A percentile compares a stretch with the other conserved stretches of the same genome.
Conservation (phyloP, 2,797 vertebrate genomes). For the Steatocranus sp. region DNA sequence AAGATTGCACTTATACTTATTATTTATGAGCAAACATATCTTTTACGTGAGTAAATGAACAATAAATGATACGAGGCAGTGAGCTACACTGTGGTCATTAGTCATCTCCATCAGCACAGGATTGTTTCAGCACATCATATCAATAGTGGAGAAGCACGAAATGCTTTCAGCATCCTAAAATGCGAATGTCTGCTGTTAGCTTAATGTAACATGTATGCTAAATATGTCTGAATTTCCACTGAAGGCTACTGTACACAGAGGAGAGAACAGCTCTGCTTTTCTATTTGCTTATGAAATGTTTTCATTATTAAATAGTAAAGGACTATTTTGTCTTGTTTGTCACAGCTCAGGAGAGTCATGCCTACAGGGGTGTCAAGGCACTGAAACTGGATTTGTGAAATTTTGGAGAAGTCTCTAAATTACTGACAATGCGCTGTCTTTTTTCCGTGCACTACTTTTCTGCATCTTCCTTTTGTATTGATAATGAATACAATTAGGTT, state of each 20-base stretch:
- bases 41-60: not conserved
- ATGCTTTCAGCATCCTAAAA: not conserved
- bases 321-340: not conserved
- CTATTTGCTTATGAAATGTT: not conserved
- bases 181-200: not conserved
- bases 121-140: not conserved
- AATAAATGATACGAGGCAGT: not conserved
- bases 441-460: not conserved
- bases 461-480: not conserved
- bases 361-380: not conserved
- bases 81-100: not conserved
- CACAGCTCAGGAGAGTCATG: not conserved
- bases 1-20: not conserved
- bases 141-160: not conserved
- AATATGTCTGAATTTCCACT: not conserved
- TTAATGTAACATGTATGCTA: not conserved
- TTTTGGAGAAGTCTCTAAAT: not conserved
- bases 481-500: not conserved
- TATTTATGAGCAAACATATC: not conserved
- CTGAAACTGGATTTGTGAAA: not conserved
- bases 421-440: not conserved
- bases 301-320: not conserved
- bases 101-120: not conserved
- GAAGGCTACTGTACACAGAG: not conserved
- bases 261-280: not conserved